Evolutionary conservation across 2,888 invertebrate species (phyloP).

Genomic region (Bugulina stolonifera): DNA sequence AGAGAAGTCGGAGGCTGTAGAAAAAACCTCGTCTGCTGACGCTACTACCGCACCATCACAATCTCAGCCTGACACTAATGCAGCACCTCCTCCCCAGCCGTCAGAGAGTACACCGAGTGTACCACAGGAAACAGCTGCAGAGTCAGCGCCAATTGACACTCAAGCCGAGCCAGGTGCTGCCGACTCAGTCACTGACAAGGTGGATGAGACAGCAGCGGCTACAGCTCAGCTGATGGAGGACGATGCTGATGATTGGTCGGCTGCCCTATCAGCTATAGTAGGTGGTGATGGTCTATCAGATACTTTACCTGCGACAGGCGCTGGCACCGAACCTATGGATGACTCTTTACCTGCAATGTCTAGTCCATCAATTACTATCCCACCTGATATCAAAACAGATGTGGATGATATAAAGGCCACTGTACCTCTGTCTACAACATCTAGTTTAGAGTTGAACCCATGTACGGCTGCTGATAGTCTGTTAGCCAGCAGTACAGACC

Average conservation of each 20-base stretch:
- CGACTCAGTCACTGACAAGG: background rate
- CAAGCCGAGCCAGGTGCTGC: background rate
- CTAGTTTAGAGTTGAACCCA: too few relatives aligned
- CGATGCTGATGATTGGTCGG: background rate
- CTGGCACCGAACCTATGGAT: too few relatives aligned
- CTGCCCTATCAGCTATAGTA: constrained; percentile 11
- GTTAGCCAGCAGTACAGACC: background rate
- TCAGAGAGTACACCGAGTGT: background rate
- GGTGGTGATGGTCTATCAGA: background rate
- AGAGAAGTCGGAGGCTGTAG: background rate
- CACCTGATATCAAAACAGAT: background rate
- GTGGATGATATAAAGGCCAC: background rate
- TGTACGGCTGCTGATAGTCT: too few relatives aligned
- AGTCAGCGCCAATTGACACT: background rate
- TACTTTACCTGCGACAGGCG: background rate
- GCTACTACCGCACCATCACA: background rate
- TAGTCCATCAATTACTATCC: background rate
- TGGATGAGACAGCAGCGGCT: background rate
- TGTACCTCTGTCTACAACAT: background rate
- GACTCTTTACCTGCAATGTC: background rate
- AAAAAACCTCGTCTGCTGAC: background rate
- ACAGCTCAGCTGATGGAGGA: background rate
- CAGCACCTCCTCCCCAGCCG: background rate
- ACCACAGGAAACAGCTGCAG: background rate
- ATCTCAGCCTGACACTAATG: background rate